Conservation (phyloP, 2,797 vertebrate genomes). For the Pyrrhura leucotis region DNA sequence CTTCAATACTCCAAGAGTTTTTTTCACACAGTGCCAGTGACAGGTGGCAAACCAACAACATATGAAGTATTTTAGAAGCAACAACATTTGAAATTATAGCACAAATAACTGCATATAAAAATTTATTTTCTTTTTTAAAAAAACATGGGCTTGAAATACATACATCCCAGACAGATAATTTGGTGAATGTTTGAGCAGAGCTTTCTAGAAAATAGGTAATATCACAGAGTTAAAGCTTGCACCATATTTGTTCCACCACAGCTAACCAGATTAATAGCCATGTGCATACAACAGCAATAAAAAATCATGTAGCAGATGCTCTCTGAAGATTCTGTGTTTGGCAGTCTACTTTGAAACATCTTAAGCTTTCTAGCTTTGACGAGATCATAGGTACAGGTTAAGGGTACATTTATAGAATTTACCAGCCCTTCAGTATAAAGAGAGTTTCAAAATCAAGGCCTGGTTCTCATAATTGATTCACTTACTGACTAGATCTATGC, state of each 20-base stretch:
- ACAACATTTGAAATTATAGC: background rate
- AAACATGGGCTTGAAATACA: background rate
- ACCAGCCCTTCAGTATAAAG: background rate
- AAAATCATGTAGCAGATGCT: background rate
- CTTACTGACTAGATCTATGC: background rate
- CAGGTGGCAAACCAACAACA: background rate
- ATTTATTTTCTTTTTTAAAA: slow-evolving; percentile 42
- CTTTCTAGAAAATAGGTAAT: background rate
- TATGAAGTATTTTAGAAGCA: background rate
- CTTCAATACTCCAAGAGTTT: fast-evolving
- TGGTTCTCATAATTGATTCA: background rate
- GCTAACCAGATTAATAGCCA: background rate
- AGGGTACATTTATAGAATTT: background rate
- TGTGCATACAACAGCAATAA: background rate
- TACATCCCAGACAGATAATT: background rate
- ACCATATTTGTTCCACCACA: background rate
- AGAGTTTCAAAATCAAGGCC: background rate
- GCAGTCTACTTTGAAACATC: background rate
- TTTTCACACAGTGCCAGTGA: background rate
- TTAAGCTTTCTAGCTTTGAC: background rate
- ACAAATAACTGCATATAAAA: slow-evolving; percentile 53
- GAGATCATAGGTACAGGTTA: background rate
- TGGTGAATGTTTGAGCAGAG: background rate
- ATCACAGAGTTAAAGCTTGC: background rate
- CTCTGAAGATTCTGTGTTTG: background rate